Conservation (phyloP, 1,140 invertebrate species). For the Himalopsyche phryganea region DNA sequence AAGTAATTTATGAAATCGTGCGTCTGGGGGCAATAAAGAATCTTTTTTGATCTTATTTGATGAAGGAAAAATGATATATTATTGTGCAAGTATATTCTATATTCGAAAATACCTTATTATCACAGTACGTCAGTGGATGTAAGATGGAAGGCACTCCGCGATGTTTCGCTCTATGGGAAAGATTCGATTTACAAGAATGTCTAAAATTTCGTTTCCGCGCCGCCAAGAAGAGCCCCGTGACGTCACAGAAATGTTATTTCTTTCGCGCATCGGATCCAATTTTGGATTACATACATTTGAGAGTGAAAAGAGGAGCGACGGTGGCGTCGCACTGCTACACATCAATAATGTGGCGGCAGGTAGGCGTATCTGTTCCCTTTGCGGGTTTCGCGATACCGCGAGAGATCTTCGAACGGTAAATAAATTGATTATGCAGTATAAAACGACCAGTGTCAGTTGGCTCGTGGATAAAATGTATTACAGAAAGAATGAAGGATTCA, state of each 20-base stretch:
- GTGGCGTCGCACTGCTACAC: conserved; percentile 18
- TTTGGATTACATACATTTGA: conserved; percentile 35
- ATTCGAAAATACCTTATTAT: too few species aligned
- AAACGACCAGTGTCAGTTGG: too few species aligned
- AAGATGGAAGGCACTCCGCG: neutral
- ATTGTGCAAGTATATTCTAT: too few species aligned
- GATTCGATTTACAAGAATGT: too few species aligned
- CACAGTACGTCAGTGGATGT: too few species aligned
- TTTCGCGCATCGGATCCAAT: conserved; percentile 35
- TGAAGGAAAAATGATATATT: too few species aligned
- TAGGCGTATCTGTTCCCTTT: conserved; percentile 8
- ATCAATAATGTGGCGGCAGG: conserved; percentile 32
- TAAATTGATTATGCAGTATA: neutral
- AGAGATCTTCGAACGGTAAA: conserved; percentile 8
- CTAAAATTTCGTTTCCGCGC: neutral
- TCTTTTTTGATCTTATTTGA: too few species aligned
- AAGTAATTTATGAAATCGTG: too few species aligned
- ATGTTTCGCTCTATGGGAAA: too few species aligned
- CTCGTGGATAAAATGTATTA: too few species aligned
- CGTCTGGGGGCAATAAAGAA: too few species aligned
- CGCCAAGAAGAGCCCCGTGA: conserved; percentile 2
- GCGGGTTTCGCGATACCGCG: neutral
- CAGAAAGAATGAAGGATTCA: too few species aligned
- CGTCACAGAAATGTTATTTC: conserved; percentile 33
- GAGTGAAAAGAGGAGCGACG: conserved; percentile 19